phyloP scores from a whole-genome alignment of 1,140 invertebrate species.

The Drosophila dunni region DNA sequence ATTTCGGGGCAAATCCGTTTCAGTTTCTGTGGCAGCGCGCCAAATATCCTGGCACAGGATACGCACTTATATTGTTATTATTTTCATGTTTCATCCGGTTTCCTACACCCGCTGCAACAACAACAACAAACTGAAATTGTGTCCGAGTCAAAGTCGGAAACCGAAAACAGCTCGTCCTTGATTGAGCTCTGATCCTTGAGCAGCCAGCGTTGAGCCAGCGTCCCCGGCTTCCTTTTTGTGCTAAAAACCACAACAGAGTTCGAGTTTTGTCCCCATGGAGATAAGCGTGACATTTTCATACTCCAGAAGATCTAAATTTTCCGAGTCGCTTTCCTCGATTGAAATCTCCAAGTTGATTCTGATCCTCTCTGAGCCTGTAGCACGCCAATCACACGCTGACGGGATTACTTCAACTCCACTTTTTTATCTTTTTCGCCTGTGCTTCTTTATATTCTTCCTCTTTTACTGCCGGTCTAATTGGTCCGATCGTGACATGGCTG shows the following conservation, averaged over 20 bases:
- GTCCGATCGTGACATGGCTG: slow-evolving; percentile 55
- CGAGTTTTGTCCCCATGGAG: slow-evolving; percentile 29
- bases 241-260: slow-evolving; percentile 65
- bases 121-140: slow-evolving; percentile 19
- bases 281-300: slow-evolving; percentile 84
- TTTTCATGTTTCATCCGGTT: slow-evolving; percentile 76
- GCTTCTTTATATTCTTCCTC: too few species aligned
- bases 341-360: slow-evolving; percentile 33
- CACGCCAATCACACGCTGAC: slow-evolving; percentile 78
- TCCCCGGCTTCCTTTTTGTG: slow-evolving; percentile 58
- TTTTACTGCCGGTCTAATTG: slow-evolving; percentile 56
- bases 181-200: slow-evolving; percentile 9
- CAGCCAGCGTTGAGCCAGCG: slow-evolving; percentile 22
- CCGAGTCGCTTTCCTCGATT: slow-evolving; percentile 51
- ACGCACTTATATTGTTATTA: slow-evolving; percentile 74
- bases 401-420: slow-evolving; percentile 62
- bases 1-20: slow-evolving; percentile 60
- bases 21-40: slow-evolving; percentile 52
- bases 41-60: slow-evolving; percentile 80
- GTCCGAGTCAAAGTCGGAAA: too few species aligned
- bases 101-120: slow-evolving; percentile 70
- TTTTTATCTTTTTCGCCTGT: slow-evolving; percentile 55
- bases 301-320: slow-evolving; percentile 64
- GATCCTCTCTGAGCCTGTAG: slow-evolving; percentile 35
- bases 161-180: too few species aligned